Base-by-base conservation (phyloP, 1,140 invertebrate genomes). In the Lordiphosa mommai region DNA sequence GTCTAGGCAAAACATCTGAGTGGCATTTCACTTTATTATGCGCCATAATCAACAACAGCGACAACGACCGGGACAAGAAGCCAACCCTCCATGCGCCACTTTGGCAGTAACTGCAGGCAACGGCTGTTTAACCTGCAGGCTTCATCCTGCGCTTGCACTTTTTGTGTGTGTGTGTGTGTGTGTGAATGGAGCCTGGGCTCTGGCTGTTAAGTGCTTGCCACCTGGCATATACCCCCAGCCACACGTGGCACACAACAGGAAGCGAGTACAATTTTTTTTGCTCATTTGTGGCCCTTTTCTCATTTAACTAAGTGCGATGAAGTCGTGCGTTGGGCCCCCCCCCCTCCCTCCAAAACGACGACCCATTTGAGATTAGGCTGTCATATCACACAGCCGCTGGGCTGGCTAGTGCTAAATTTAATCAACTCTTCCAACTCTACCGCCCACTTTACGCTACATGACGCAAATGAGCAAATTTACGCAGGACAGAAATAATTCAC, bases 21-120 rank as follows among this genome's bases (percentile, higher is more conserved):
- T 80, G 76, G 76, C 76, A 60, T 82, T 80, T 70, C 76, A 64
- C 52, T 82, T 74, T 82, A 82, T 80, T 74, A 80, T 80, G 70
- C 76, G 50, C 52, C 59, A 74, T 71, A 80, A 82, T 82, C 76
- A 80, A 66, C 55, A 53, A 61, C 34, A 34, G 32, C 33, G 52
- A 46, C 50, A 52, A 44, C 38, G 50, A 14, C 51, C 43, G 9
- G 2, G 17, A 30, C 33, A 52, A 20, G 33, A 43, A 44, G 20
- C 27, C 51, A 77, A 71, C 61, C 67, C 72, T 53, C 58, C 37
- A 33, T 43, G 61, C 61, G 53, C 41, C 65, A 68, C 53, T 58
- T 58, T 52, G 40, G 14, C 37, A 33, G 43, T 56, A 34, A 38
- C 49, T 52, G 50, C 29, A 48, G 52, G 56, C 57, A 48, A 59